A percentile compares a stretch with the other conserved stretches of the same genome.
Evolutionary conservation across 2,113 vertebrate species (phyloP).

Genomic region (Lontra canadensis): DNA sequence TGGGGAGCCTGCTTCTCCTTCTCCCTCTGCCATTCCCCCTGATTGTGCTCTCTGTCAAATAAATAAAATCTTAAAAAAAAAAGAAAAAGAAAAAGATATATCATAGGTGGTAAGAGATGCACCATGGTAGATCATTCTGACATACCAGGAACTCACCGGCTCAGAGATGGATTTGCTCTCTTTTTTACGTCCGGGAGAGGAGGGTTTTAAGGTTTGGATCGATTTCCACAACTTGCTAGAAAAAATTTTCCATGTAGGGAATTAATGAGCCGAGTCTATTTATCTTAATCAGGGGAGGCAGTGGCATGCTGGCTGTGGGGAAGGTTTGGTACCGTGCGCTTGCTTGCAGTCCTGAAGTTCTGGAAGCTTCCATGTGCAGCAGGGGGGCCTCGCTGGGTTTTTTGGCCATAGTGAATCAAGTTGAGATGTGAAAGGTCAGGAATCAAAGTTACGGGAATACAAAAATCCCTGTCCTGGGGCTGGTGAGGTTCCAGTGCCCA

Average conservation of each 20-base stretch:
- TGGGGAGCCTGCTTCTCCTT: too few species aligned
- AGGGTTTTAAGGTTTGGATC: not conserved
- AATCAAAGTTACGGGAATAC: not conserved
- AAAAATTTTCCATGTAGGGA: not conserved
- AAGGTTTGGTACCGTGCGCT: not conserved
- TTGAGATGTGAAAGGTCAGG: not conserved
- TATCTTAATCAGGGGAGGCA: not conserved
- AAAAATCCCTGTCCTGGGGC: not conserved
- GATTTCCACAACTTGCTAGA: not conserved
- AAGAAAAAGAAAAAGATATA: too few species aligned
- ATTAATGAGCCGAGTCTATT: not conserved
- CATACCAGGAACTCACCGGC: not conserved
- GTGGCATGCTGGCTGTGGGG: not conserved
- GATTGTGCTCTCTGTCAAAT: too few species aligned
- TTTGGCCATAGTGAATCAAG: not conserved
- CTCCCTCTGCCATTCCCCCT: too few species aligned
- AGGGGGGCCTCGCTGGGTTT: not conserved
- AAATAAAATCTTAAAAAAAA: too few species aligned
- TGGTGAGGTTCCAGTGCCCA: accelerated
- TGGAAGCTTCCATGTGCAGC: not conserved
- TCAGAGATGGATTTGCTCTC: not conserved
- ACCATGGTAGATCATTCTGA: not conserved
- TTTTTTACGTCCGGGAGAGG: not conserved
- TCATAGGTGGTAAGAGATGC: not conserved
- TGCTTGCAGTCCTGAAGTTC: not conserved